Conservation (phyloP, 2,797 vertebrate genomes). For the Scarus forsteni region DNA sequence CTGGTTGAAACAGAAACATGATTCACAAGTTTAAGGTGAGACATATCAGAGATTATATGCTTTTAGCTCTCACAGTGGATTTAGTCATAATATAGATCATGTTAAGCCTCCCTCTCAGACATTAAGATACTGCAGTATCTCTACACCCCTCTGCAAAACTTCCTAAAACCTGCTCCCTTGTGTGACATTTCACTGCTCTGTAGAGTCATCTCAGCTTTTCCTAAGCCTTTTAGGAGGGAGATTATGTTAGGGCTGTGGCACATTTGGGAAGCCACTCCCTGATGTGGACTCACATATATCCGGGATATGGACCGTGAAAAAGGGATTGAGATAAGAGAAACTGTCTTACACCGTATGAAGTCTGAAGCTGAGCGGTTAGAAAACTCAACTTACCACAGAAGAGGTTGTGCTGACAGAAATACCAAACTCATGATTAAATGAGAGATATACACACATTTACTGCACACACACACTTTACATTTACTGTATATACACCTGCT, state of each 20-base stretch:
- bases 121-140: constrained; percentile 9
- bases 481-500: constrained; percentile 69
- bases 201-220: constrained; percentile 50
- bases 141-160: constrained; percentile 6
- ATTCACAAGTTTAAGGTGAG: no score
- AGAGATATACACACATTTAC: constrained; percentile 42
- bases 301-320: constrained; percentile 57
- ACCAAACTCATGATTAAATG: constrained; percentile 38
- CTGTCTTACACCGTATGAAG: constrained; percentile 39
- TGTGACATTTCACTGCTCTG: constrained; percentile 50
- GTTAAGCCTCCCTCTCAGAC: no score
- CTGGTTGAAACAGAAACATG: no score
- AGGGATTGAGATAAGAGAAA: constrained; percentile 48
- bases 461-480: constrained; percentile 27
- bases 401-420: constrained; percentile 59
- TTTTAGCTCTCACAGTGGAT: no score
- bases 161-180: constrained; percentile 24
- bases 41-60: no score
- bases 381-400: constrained; percentile 41
- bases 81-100: no score
- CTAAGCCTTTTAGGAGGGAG: constrained; percentile 46
- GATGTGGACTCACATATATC: constrained; percentile 30
- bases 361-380: constrained; percentile 45
- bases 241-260: constrained; percentile 57
- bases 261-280: constrained; percentile 49